Evolutionary conservation across 1,140 invertebrate genomes (phyloP).

Genomic region (Andricus grossulariae): DNA sequence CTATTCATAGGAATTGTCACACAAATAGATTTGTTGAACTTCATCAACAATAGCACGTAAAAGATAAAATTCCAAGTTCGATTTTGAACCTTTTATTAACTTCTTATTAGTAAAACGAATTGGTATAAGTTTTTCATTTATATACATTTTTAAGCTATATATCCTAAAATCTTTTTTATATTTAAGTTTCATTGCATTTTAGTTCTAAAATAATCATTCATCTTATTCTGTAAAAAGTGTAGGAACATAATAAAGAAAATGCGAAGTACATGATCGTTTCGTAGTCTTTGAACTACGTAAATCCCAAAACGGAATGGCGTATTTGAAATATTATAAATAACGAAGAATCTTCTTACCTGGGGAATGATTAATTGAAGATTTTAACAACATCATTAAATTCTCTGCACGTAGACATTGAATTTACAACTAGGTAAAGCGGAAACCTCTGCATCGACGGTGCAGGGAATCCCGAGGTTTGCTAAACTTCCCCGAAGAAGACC

Average conservation of each 20-base stretch:
- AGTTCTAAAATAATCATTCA: too few species aligned
- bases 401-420: conserved; percentile 93
- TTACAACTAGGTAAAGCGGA: conserved; percentile 95
- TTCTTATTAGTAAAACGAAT: too few species aligned
- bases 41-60: conserved; percentile 66
- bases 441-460: conserved; percentile 96
- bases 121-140: neutral
- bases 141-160: neutral
- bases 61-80: neutral
- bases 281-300: neutral
- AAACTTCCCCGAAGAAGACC: conserved; percentile 95
- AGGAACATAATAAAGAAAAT: neutral
- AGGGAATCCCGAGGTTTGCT: conserved; percentile 94
- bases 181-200: too few species aligned
- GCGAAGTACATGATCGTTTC: neutral
- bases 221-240: too few species aligned
- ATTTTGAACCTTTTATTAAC: neutral
- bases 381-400: conserved; percentile 68
- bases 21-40: conserved; percentile 81
- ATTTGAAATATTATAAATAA: conserved; percentile 13
- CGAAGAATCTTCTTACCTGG: neutral
- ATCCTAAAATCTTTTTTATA: too few species aligned
- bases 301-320: neutral
- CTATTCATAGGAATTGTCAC: conserved; percentile 81
- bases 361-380: neutral